Evolutionary conservation across 2,888 invertebrate genomes (phyloP), one percentile per base, ranked within the genome.

Genomic region (Idaea dimidiata): DNA sequence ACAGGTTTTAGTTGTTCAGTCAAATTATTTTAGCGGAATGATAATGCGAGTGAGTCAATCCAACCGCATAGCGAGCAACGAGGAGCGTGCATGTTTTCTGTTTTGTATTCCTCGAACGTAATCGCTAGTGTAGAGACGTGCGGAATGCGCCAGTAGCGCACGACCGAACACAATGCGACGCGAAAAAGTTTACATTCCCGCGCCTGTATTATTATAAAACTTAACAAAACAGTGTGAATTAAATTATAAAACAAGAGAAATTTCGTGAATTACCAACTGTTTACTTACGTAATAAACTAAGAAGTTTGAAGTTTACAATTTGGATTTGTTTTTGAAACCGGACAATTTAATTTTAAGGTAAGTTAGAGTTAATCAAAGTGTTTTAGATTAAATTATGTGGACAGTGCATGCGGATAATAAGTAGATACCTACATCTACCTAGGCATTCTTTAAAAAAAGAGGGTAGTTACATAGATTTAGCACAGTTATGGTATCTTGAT

Each of bases 91-190:
- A 62, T 66, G 61, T 64, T 70, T 71, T 71, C 59, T 78, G 77
- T 86, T 91, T 89, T 86, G 90, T 91, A 91, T 91, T 90, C 89
- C 75, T 74, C 67, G 77, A 82, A 79, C 87, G 88, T 89, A 87
- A 83, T 76, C 79, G 82, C 70, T 70, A 68, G 73, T 75, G 84
- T 82, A 16, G 72, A 87, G 89, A 84, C 80, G 88, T 86, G 80
- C 69, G 82, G 82, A 81, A 81, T 82, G 78, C 72, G 79, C 77
- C 78, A 73, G 80, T 88, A 86, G 79, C 78, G 82, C 81, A 84
- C 84, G 81, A 77, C 73, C 73, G 75, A 69, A 74, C 71, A 85
- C 81, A 83, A 88, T 88, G 84, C 78, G 73, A 75, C 78, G 83
- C 83, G 86, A 89, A 89, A 85, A 87, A 82, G 76, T 78, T 80